A percentile compares a stretch with the other conserved stretches of the same genome.
These are phyloP conservation scores for Mionectes olivaceus DNA, from an alignment of 2,797 vertebrate species.

Conservation along the genomic window DNA sequence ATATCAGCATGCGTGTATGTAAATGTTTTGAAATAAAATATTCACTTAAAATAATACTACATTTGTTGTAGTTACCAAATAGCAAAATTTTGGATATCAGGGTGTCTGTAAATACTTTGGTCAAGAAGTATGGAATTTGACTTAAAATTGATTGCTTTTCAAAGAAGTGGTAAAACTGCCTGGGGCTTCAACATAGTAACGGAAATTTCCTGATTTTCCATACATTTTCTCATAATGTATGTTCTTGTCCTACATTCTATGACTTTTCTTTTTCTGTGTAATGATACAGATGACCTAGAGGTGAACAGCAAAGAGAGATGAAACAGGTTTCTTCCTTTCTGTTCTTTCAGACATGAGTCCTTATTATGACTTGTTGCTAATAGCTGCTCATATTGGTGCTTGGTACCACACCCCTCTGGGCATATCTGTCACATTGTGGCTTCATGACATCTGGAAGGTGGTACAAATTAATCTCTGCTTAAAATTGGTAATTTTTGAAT, in stretches of 20 bases:
- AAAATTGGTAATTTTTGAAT: neutral
- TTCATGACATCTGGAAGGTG: neutral
- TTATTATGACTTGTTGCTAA: neutral
- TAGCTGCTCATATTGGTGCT: neutral
- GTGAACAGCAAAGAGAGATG: neutral
- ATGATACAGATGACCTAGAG: neutral
- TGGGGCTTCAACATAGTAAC: neutral
- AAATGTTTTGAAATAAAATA: neutral
- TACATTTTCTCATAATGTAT: neutral
- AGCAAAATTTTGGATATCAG: neutral
- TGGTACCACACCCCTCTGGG: neutral
- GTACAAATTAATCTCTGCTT: neutral
- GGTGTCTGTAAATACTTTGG: neutral
- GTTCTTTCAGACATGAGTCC: neutral
- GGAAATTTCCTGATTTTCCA: neutral
- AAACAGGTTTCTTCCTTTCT: neutral
- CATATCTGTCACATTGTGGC: neutral
- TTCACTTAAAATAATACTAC: neutral
- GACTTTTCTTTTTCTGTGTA: neutral
- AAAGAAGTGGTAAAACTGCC: neutral
- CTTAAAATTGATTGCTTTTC: neutral
- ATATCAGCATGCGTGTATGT: rapidly evolving
- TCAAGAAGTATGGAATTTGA: neutral
- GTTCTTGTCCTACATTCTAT: neutral
- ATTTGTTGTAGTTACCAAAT: neutral